Evolutionary conservation across 2,797 vertebrate species (phyloP).

Genomic region (Neoniphon sammara): DNA sequence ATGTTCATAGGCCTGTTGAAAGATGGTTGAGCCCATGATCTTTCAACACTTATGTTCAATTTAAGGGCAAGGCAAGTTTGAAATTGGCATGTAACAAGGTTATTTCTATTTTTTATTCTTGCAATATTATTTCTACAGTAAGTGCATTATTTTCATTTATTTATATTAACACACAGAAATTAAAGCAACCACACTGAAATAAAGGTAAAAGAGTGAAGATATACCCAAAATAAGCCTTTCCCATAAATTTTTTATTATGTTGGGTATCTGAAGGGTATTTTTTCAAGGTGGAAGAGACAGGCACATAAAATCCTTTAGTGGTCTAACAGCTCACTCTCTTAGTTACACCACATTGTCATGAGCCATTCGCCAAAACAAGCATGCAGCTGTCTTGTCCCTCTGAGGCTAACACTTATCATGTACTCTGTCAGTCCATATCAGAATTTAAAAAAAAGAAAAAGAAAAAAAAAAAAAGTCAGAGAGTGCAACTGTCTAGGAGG

Average conservation of each 20-base stretch:
- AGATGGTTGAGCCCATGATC: not conserved
- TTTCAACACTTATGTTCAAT: not conserved
- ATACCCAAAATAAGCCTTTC: not conserved
- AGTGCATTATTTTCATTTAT: too few relatives aligned
- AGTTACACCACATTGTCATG: constrained; percentile 27
- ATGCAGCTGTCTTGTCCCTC: constrained; percentile 22
- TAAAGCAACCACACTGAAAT: not conserved
- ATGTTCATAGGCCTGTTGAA: not conserved
- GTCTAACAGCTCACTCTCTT: too few relatives aligned
- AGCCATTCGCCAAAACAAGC: constrained; percentile 22
- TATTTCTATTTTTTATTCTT: too few relatives aligned
- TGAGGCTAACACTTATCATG: constrained; percentile 8
- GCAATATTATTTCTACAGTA: not conserved
- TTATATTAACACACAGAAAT: not conserved
- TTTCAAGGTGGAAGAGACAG: not conserved
- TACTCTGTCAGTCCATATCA: constrained; percentile 24
- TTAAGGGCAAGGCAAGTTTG: not conserved
- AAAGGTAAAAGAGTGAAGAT: not conserved
- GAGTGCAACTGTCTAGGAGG: too few relatives aligned
- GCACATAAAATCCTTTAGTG: too few relatives aligned
- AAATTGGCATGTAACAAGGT: not conserved
- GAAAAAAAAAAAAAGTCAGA: too few relatives aligned
- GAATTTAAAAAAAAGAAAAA: too few relatives aligned
- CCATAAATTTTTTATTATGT: not conserved
- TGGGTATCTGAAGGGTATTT: not conserved